These are phyloP conservation scores for Pseudopodoces humilis DNA, from an alignment of 2,113 vertebrate genomes.

Conservation along the genomic window DNA sequence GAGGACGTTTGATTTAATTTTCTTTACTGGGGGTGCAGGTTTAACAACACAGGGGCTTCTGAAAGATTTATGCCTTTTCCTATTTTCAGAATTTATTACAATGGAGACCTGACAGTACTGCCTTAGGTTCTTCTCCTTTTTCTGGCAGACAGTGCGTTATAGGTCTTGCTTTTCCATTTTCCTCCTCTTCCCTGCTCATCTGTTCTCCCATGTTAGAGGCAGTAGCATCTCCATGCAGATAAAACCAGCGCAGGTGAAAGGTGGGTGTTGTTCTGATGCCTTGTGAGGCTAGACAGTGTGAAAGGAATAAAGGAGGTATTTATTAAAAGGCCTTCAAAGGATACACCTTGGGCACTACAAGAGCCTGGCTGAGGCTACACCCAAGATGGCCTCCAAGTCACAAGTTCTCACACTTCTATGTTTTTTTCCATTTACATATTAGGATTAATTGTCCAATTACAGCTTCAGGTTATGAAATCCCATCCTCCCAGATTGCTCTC, in stretches of 20 bases:
- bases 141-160: neutral
- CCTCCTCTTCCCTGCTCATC: neutral
- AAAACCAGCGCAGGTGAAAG: neutral
- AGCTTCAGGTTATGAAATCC: neutral
- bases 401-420: neutral
- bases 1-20: neutral
- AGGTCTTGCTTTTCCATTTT: neutral
- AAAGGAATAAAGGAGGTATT: neutral
- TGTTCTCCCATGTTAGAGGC: neutral
- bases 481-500: neutral
- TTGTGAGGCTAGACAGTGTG: neutral
- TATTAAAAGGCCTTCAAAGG: neutral
- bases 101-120: neutral
- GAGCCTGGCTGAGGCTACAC: rapidly evolving
- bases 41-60: neutral
- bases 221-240: rapidly evolving
- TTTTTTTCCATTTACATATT: neutral
- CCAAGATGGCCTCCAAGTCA: rapidly evolving
- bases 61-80: neutral
- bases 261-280: neutral
- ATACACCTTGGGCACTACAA: neutral
- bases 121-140: neutral
- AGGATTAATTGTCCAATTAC: neutral
- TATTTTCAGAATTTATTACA: neutral
- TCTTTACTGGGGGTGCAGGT: neutral